Base-by-base conservation (phyloP, 2,113 vertebrate genomes). In the Thalassoma bifasciatum region DNA sequence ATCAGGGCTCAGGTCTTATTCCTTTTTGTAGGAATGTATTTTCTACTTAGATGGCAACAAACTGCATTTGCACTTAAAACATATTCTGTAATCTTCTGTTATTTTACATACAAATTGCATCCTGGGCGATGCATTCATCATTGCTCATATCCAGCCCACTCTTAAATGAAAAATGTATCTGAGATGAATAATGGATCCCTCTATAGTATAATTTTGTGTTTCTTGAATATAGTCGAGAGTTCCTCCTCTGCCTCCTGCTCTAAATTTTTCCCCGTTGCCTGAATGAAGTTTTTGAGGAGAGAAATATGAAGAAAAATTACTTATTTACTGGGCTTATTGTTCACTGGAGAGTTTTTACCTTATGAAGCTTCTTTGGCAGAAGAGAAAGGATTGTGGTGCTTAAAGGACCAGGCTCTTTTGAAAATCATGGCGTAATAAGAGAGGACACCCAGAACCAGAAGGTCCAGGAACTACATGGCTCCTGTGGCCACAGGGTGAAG, bases 91-190 rank as follows among this genome's bases (percentile, higher is more conserved):
- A 94, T 94, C 91, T 94, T 94, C 86, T 94, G 91, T 94, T 94
- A 94, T 94, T 94, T 94, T 94, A 93, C 94, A 94, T 94, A 94
- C 92, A 94, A 94, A 94, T 94, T 94, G 93, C 93, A 93, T 94
- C 91, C 91, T 81, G 86, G 91, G 89, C 91, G 71, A 92, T 83
- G 90, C 93, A 94, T 94, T 94, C 91, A 94, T 94, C 92, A 94
- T 91, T 89, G 91, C 91, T 91, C 90, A 93, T 93, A 93, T 89
- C 86, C 91, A 90, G 87, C 90, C 91, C 86, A 85, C 88, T 90
- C 85, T 88, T 94, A 94, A 94, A 94, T 94, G 90, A 93, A 94
- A 94, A 93, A 93, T 93, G 91, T 91, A 93, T 94, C 90, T 79
- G 89, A 93, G 93, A 94, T 94, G 94, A 94, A 93, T 93, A 94